These are phyloP conservation scores for Drosophila mauritiana DNA, from an alignment of 1,140 invertebrate species.

Conservation along the genomic window DNA sequence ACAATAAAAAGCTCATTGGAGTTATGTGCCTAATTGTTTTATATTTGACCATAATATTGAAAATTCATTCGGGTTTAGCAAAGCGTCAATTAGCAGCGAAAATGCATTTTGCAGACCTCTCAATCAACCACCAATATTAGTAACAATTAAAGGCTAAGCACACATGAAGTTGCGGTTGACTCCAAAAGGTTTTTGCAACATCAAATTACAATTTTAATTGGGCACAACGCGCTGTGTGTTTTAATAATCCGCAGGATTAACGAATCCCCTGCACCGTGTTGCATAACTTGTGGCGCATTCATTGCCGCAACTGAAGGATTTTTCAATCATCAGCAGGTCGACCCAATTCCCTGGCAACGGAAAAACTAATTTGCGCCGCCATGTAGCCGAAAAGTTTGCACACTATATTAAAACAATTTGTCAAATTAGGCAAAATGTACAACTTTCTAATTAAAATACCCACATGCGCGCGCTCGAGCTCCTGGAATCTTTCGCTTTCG, in stretches of 20 bases:
- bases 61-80: not conserved
- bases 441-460: conserved; percentile 79
- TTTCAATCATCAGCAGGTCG: conserved; percentile 21
- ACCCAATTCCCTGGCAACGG: conserved; percentile 20
- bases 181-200: conserved; percentile 24
- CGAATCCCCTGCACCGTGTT: conserved; percentile 24
- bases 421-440: conserved; percentile 80
- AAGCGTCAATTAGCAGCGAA: conserved; percentile 3
- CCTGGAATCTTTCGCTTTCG: not conserved
- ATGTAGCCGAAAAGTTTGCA: conserved; percentile 67
- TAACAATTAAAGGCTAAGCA: conserved; percentile 29
- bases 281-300: conserved; percentile 54
- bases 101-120: conserved; percentile 1
- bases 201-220: conserved; percentile 41
- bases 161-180: conserved; percentile 7
- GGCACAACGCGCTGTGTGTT: not conserved
- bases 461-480: conserved; percentile 29
- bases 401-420: conserved; percentile 77
- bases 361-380: conserved; percentile 70
- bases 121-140: conserved; percentile 7
- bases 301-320: conserved; percentile 57
- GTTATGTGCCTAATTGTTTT: not conserved
- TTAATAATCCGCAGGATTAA: conserved; percentile 35
- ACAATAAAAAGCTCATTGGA: not conserved
- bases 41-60: not conserved